A percentile compares a stretch with the other conserved stretches of the same genome.
phyloP scores from a whole-genome alignment of 2,888 invertebrate species.

The Tachina lurida region DNA sequence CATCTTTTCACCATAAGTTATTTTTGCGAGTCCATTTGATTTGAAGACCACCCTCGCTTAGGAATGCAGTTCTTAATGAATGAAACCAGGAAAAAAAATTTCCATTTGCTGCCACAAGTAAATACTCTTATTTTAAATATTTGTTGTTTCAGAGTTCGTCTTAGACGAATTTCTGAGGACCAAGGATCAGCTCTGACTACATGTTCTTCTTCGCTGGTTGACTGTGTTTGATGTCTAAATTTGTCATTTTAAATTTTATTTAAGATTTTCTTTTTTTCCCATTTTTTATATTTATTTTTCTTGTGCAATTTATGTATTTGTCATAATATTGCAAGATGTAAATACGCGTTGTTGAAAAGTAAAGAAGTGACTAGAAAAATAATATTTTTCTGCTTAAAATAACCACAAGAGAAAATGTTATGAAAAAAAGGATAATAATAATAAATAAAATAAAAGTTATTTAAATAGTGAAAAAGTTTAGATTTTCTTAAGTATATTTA shows the following conservation, averaged over 20 bases:
- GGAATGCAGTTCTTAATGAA: neutral
- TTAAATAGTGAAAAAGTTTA: constrained; percentile 53
- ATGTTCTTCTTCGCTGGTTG: neutral
- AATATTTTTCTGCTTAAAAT: constrained; percentile 64
- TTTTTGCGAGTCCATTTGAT: neutral
- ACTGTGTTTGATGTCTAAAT: constrained; percentile 49
- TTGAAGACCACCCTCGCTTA: neutral
- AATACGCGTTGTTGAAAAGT: constrained; percentile 54
- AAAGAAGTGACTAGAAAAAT: constrained; percentile 61
- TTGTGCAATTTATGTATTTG: constrained; percentile 58
- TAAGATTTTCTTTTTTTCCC: neutral
- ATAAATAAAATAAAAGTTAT: constrained; percentile 26
- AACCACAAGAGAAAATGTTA: constrained; percentile 11
- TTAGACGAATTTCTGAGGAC: constrained; percentile 1
- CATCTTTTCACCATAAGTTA: no score
- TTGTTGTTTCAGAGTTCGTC: constrained; percentile 37
- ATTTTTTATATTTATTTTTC: constrained; percentile 22
- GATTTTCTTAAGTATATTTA: constrained; percentile 38
- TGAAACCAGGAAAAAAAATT: constrained; percentile 20
- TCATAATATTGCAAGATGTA: constrained; percentile 66
- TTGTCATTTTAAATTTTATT: constrained; percentile 67
- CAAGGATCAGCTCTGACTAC: constrained; percentile 23
- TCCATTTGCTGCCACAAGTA: constrained; percentile 20
- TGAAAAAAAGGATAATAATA: constrained; percentile 5
- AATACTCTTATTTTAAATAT: constrained; percentile 5